Evolutionary conservation across 2,113 vertebrate species (phyloP).

Genomic region (Scolopax mira): DNA sequence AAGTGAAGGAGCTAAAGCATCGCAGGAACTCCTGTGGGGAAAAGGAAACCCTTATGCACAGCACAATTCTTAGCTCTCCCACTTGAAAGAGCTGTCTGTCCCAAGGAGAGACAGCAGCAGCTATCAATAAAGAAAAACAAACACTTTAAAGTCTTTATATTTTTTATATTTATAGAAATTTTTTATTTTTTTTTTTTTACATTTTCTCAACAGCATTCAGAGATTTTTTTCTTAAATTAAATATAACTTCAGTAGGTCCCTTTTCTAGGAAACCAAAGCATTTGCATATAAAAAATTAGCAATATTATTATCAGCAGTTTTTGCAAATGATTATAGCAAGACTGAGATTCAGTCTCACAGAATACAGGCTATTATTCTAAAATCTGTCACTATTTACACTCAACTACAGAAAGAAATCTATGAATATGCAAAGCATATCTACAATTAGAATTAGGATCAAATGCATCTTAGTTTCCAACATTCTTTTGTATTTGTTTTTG

Average conservation of each 20-base stretch:
- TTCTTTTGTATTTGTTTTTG: neutral
- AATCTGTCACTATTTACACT: neutral
- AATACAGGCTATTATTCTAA: neutral
- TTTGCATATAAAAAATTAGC: neutral
- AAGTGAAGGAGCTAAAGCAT: accelerated
- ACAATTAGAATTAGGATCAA: neutral
- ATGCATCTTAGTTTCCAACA: neutral
- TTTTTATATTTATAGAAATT: neutral
- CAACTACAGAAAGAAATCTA: neutral
- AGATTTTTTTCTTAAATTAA: neutral
- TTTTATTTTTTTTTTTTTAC: no score
- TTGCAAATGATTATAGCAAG: neutral
- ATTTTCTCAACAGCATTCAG: neutral
- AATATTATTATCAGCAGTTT: neutral
- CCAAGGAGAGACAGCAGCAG: neutral
- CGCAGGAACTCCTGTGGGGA: neutral
- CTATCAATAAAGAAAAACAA: neutral
- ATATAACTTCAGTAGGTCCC: neutral
- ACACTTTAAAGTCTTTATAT: neutral
- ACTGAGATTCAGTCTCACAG: neutral
- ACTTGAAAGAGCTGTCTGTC: neutral
- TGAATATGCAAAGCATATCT: neutral
- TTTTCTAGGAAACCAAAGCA: neutral
- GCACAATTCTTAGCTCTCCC: neutral
- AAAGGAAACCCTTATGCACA: neutral